Evolutionary conservation across 2,797 vertebrate species (phyloP).

Genomic region (Chloroceryle inda): DNA sequence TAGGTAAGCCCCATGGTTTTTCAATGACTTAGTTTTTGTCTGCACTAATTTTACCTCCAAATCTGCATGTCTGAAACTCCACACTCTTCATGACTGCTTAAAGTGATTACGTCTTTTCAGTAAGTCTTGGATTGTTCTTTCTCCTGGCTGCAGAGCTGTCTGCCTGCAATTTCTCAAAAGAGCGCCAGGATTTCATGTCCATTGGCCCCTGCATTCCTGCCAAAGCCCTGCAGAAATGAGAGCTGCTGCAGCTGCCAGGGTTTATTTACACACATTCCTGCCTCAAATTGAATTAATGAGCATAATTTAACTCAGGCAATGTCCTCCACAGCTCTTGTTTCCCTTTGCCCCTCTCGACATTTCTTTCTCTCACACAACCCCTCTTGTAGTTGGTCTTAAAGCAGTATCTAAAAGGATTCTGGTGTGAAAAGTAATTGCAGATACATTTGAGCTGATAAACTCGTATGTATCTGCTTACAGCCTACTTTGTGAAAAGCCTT

Average conservation of each 20-base stretch:
- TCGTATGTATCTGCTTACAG: not conserved
- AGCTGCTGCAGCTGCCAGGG: slow-evolving; percentile 89
- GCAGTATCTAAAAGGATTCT: slow-evolving; percentile 6
- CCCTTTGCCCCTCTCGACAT: slow-evolving; percentile 67
- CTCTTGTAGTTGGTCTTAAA: slow-evolving; percentile 19
- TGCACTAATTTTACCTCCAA: slow-evolving; percentile 38
- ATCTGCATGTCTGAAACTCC: slow-evolving; percentile 56
- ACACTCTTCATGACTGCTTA: slow-evolving; percentile 57
- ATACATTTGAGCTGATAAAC: not conserved
- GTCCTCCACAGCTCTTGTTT: slow-evolving; percentile 75
- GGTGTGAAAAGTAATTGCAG: slow-evolving; percentile 49
- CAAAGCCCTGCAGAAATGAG: slow-evolving; percentile 81
- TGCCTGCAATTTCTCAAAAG: slow-evolving; percentile 58
- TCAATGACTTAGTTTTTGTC: slow-evolving; percentile 54
- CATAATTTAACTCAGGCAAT: slow-evolving; percentile 84
- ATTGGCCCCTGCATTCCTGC: slow-evolving; percentile 80
- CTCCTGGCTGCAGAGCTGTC: slow-evolving; percentile 48
- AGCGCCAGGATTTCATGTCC: slow-evolving; percentile 62
- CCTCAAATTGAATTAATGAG: slow-evolving; percentile 98
- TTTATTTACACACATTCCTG: slow-evolving; percentile 98
- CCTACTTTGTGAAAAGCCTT: not conserved
- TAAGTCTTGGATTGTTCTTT: slow-evolving; percentile 68
- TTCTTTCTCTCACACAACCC: slow-evolving; percentile 48
- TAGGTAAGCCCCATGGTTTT: slow-evolving; percentile 42
- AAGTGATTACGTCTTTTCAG: slow-evolving; percentile 49